Percentiles rank a stretch among this genome's conserved stretches.
These are phyloP conservation scores for Sus scrofa DNA, from an alignment of 2,113 vertebrate species.

Conservation along the genomic window T2T-Sscrofa CM000826.6:91374001-91374500, in stretches of 20 bases:
- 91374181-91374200: not conserved
- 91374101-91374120: conserved; percentile 7
- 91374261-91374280: not conserved
- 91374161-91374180: not conserved
- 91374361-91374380: not conserved
- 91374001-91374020: not conserved
- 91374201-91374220: not conserved
- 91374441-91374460: not conserved
- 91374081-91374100: not conserved
- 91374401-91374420: not conserved
- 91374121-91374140: not conserved
- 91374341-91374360: not conserved
- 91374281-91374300: not conserved
- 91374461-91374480: not conserved
- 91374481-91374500: not conserved
- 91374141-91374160: not conserved
- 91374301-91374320: not conserved
- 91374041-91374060: not conserved
- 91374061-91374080: conserved; percentile 20
- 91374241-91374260: conserved; percentile 24
- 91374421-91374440: not conserved
- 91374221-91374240: not conserved
- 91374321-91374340: not conserved
- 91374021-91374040: not conserved
- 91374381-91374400: not conserved